Base-by-base conservation (phyloP, 2,113 vertebrate genomes). In the Limnothrissa miodon region DNA sequence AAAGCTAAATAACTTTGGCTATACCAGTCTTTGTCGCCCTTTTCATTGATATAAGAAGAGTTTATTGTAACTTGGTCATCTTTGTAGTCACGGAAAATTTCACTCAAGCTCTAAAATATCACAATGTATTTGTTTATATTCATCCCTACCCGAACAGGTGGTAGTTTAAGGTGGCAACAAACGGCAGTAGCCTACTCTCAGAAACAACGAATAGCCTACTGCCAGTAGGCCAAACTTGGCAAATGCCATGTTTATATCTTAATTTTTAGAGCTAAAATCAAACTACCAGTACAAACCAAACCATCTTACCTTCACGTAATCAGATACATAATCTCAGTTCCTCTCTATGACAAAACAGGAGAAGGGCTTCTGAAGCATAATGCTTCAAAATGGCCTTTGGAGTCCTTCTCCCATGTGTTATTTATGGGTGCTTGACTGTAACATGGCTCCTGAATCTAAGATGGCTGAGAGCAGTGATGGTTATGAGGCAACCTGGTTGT, bases 371-470 rank as follows among this genome's bases (percentile, higher is more conserved):
- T 11, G 25, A n/a, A 66, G 25, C n/a, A n/a, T 7, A 66, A 25
- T 11, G 59, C 59, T 25, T 19, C 11, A 29, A 13, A 15, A 11
- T 74, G 11, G 66, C 66, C 33, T 36, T 74, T 74, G 33, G n/a
- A 74, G 66, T 33, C 66, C 66, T 56, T 56, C 19, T 39, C 33
- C 66, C 66, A 74, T 74, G 66, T 74, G 66, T 36, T 74, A 74
- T 74, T 74, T 33, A 74, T 74, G 66, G 29, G 66, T 74, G 33
- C 66, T 36, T 36, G 66, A 36, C 66, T 74, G 13, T 33, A 74
- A 74, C 66, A 74, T 74, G 66, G 66, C 66, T 39, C 33, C 66
- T 74, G 66, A 74, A 29, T 74, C 66, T 74, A 74, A 74, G 66
- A 74, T 74, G 66, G 66, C 66, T 74, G 66, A 74, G 66, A 36